phyloP scores from a whole-genome alignment of 1,140 invertebrate species.

The Melitaea cinxia region DNA sequence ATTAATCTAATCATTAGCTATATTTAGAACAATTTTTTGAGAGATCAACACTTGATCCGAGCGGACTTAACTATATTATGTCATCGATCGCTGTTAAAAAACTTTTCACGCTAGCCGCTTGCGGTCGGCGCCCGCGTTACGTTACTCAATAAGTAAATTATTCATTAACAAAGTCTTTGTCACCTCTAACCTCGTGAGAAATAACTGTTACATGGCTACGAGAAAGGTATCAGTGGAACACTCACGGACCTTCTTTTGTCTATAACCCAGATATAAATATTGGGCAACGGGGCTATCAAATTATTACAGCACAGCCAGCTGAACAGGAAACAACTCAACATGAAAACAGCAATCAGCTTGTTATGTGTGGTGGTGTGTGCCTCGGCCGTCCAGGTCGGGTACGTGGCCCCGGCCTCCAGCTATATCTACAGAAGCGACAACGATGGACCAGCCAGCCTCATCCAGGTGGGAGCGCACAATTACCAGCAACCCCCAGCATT shows the following conservation, averaged over 20 bases:
- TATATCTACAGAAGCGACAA: constrained; percentile 81
- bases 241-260: constrained; percentile 69
- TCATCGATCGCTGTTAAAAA: constrained; percentile 33
- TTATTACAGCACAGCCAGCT: constrained; percentile 66
- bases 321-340: constrained; percentile 64
- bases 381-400: constrained; percentile 56
- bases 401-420: constrained; percentile 61
- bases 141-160: constrained; percentile 53
- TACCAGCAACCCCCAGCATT: constrained; percentile 60
- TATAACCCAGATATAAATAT: constrained; percentile 75
- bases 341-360: constrained; percentile 54
- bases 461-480: constrained; percentile 70
- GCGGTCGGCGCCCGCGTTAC: constrained; percentile 42
- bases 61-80: not conserved
- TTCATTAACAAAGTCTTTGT: constrained; percentile 73
- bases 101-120: constrained; percentile 47
- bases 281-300: constrained; percentile 70
- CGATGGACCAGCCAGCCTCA: constrained; percentile 72
- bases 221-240: constrained; percentile 62
- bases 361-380: constrained; percentile 48
- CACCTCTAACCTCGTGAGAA: constrained; percentile 74
- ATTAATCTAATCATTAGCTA: too few relatives aligned
- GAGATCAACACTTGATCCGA: too few relatives aligned
- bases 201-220: constrained; percentile 75
- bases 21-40: too few relatives aligned